A percentile compares a stretch with the other conserved stretches of the same genome.
These are phyloP conservation scores for Ennomos erosarius DNA, from an alignment of 2,888 invertebrate species.

Conservation along the genomic window DNA sequence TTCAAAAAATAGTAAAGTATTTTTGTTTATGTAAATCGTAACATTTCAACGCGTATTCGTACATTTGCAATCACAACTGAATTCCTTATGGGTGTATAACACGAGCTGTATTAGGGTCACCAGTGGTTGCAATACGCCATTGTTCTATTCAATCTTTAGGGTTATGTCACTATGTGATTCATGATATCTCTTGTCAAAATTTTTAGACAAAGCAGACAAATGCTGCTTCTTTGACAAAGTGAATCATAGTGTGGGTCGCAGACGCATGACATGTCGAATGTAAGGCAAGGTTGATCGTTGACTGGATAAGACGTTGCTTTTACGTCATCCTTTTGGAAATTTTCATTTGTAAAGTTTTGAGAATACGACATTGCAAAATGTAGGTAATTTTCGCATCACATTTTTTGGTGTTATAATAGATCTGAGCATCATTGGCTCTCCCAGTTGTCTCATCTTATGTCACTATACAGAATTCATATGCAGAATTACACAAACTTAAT, in stretches of 20 bases:
- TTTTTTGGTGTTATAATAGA: too few relatives aligned
- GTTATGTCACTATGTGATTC: slow-evolving; percentile 32
- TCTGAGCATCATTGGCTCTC: too few relatives aligned
- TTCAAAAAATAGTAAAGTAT: too few relatives aligned
- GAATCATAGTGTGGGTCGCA: slow-evolving; percentile 9
- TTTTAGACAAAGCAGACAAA: slow-evolving; percentile 3
- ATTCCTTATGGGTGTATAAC: slow-evolving; percentile 48
- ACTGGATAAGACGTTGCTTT: slow-evolving; percentile 9
- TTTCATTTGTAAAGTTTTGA: slow-evolving; percentile 12
- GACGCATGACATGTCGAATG: slow-evolving; percentile 14
- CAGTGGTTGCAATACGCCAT: slow-evolving; percentile 28
- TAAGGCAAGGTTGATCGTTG: slow-evolving; percentile 19
- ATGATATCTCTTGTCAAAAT: slow-evolving; percentile 7
- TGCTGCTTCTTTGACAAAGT: slow-evolving; percentile 6
- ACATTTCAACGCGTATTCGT: slow-evolving; percentile 9
- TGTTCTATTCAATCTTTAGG: slow-evolving; percentile 26
- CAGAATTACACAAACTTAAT: too few relatives aligned
- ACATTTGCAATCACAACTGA: slow-evolving; percentile 27
- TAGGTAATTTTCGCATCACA: too few relatives aligned
- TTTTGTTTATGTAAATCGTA: neutral
- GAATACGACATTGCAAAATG: neutral
- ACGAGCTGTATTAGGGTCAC: slow-evolving; percentile 49
- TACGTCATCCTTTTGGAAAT: slow-evolving; percentile 16
- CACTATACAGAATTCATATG: too few relatives aligned
- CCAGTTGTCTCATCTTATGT: too few relatives aligned